Base-by-base conservation (phyloP, 2,888 invertebrate species). In the Dastarcus helophoroides region DNA sequence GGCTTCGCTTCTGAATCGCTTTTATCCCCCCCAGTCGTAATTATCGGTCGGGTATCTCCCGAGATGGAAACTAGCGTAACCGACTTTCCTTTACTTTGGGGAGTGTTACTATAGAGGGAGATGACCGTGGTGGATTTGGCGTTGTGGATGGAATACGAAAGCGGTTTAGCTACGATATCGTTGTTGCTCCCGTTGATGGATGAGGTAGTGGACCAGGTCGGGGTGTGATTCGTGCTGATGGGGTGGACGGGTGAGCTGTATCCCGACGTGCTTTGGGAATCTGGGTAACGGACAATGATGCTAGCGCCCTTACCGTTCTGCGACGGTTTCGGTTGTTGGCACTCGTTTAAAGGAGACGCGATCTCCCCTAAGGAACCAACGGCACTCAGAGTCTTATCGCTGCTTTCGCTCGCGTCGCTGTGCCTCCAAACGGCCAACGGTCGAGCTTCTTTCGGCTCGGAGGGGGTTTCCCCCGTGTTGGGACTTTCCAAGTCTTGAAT, bases 401-500 rank as follows among this genome's bases (percentile, higher is more conserved):
- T 61, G 31, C 52, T 53, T 30, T 49, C 49, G 31, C 44, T 45
- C 24, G 54, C 52, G 33, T 55, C 54, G 44, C 56, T 57, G 38
- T 54, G 53, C 27, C 56, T 48, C 60, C 61, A 61, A 17, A 58
- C 54, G 3, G 54, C 48, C 32, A 55, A 29, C n/a, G 56, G 53
- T 22, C 51, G 49, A 11, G 43, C 43, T 17, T 47, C 44, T 35
- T 55, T 56, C 7, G 54, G 41, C 33, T 63, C 63, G 3, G 63
- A 62, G 1, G 63, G 63, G 9, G 63, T 64, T 35, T 64, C 64
- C 24, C 58, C 54, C 12, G 64, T 64, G 38, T 63, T 64, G 2
- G 66, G 66, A 43, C 64, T 64, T 42, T 65, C 66, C 36, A 66
- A 44, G 42, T 66, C 65, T 44, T 65, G 66, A 29, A 67, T 65